These are phyloP conservation scores for Sternotherus odoratus DNA, from an alignment of 2,797 vertebrate genomes.

Conservation along the genomic window DNA sequence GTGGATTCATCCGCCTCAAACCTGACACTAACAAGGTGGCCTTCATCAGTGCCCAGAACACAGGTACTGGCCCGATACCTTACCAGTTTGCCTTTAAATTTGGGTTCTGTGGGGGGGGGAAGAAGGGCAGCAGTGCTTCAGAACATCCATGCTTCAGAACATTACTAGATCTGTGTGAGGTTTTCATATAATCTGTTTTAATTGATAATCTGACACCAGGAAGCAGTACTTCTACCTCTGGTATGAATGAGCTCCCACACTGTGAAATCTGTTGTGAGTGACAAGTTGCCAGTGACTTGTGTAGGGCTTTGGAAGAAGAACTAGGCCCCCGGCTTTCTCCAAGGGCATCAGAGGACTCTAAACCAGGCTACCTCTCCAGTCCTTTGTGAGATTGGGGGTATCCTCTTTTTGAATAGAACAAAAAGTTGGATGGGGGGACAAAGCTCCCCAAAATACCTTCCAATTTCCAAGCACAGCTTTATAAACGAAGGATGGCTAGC, in stretches of 20 bases:
- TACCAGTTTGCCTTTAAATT: background rate
- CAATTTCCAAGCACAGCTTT: background rate
- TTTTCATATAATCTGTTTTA: background rate
- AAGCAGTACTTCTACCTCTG: background rate
- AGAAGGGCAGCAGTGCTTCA: background rate
- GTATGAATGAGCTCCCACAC: background rate
- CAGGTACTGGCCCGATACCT: conserved; percentile 79
- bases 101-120: background rate
- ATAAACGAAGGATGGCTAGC: background rate
- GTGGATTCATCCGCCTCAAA: conserved; percentile 94
- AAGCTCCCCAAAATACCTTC: background rate
- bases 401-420: background rate
- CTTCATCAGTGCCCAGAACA: conserved; percentile 96
- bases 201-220: rapidly evolving
- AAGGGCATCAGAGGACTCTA: background rate
- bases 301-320: background rate
- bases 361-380: background rate
- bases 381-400: rapidly evolving
- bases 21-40: conserved; percentile 93
- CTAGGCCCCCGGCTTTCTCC: background rate
- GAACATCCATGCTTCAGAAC: background rate
- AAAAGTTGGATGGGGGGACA: rapidly evolving
- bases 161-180: background rate
- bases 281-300: background rate
- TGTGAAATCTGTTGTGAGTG: background rate